Evolutionary conservation across 2,797 vertebrate genomes (phyloP).

Genomic region (Oceanodroma leucorhoa): DNA sequence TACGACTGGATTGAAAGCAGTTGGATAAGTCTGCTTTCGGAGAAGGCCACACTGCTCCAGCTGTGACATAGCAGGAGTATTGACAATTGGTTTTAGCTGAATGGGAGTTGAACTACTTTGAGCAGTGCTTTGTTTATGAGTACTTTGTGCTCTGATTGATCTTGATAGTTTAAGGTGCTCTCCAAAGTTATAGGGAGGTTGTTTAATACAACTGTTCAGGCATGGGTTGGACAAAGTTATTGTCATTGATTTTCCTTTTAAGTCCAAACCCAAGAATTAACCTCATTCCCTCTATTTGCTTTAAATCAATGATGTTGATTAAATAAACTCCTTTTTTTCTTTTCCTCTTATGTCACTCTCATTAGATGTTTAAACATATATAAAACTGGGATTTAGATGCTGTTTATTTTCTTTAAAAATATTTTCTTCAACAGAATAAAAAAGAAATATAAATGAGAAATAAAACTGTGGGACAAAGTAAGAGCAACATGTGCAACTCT

Average conservation of each 20-base stretch:
- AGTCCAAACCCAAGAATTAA: neutral
- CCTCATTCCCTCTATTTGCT: neutral
- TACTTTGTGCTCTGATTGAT: neutral
- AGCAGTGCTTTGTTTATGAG: neutral
- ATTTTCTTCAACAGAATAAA: neutral
- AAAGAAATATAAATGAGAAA: neutral
- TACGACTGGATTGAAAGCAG: neutral
- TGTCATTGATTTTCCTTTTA: constrained; percentile 6
- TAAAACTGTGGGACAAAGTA: neutral
- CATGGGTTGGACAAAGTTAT: neutral
- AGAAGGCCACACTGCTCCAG: neutral
- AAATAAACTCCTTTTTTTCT: neutral
- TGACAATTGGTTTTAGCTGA: neutral
- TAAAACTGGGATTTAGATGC: neutral
- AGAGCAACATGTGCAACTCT: neutral
- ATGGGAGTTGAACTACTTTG: neutral
- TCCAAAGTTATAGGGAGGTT: neutral
- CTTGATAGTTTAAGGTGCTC: neutral
- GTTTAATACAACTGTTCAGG: neutral
- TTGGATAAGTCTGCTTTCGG: neutral
- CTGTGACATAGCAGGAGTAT: neutral
- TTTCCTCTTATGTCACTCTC: neutral
- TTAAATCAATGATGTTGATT: neutral
- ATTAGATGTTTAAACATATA: neutral
- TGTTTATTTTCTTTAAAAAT: neutral